phyloP scores from a whole-genome alignment of 2,888 invertebrate genomes.

The Kryphioiulus occultus region DNA sequence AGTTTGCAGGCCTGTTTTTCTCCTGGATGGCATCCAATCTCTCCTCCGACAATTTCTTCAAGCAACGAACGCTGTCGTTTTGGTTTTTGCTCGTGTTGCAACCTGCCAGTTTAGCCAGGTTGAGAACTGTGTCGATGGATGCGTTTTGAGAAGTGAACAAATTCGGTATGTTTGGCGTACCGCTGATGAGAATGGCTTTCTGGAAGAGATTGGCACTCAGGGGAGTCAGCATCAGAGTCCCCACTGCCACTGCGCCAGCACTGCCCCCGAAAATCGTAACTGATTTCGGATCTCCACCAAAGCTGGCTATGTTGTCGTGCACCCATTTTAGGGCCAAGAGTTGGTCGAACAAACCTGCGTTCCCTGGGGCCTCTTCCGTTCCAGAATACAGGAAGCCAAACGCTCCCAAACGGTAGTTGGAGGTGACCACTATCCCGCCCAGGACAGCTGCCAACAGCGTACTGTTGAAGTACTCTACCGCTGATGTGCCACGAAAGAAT shows the following conservation, averaged over 20 bases:
- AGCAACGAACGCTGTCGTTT: background rate
- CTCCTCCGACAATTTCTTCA: background rate
- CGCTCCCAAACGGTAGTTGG: conserved; percentile 92
- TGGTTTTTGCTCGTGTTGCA: background rate
- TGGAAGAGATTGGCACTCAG: conserved; percentile 61
- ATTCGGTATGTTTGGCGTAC: background rate
- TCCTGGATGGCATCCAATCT: conserved; percentile 37
- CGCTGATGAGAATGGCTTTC: conserved; percentile 37
- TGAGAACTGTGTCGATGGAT: background rate
- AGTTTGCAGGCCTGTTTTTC: background rate
- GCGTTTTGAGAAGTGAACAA: background rate
- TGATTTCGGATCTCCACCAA: conserved; percentile 89
- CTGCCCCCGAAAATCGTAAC: conserved; percentile 94
- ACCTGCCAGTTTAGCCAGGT: background rate
- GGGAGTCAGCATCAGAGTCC: conserved; percentile 81
- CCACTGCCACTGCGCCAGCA: conserved; percentile 92
- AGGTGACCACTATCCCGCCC: conserved; percentile 92
- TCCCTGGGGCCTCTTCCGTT: conserved; percentile 79
- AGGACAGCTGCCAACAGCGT: conserved; percentile 87
- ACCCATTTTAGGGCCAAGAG: conserved; percentile 90
- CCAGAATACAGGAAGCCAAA: conserved; percentile 72
- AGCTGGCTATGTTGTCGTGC: conserved; percentile 84
- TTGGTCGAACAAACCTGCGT: conserved; percentile 95
- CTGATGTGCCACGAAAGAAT: conserved; percentile 89
- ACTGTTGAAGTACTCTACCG: conserved; percentile 84